phyloP scores from a whole-genome alignment of 2,888 invertebrate species.

The Alloscopus bannaensis region DNA sequence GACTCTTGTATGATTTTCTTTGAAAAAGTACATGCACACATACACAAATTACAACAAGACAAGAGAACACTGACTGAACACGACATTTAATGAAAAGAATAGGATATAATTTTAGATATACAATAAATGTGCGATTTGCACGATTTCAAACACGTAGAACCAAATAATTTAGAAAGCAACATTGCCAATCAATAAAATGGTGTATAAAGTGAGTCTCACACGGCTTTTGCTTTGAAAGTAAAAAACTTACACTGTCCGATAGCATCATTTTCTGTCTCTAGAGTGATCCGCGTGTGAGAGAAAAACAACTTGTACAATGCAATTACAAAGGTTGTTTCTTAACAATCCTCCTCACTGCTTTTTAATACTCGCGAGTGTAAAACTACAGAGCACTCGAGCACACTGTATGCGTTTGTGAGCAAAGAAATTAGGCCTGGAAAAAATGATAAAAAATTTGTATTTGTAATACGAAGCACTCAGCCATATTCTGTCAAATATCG shows the following conservation, averaged over 20 bases:
- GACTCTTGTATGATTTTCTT: too few relatives aligned
- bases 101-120: not conserved
- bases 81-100: not conserved
- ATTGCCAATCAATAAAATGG: not conserved
- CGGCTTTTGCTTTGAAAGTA: not conserved
- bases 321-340: not conserved
- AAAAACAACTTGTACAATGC: not conserved
- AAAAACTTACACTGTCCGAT: conserved; percentile 42
- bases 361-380: too few relatives aligned
- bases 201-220: not conserved
- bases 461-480: too few relatives aligned
- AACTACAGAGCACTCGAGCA: too few relatives aligned
- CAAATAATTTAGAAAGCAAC: too few relatives aligned
- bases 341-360: not conserved
- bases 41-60: not conserved
- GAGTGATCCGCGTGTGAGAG: not conserved
- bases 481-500: too few relatives aligned
- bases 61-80: not conserved
- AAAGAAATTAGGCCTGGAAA: not conserved
- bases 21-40: too few relatives aligned
- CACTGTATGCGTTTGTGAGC: conserved; percentile 17
- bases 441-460: not conserved
- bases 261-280: conserved; percentile 34
- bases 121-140: not conserved
- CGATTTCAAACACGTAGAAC: too few relatives aligned